Percentiles rank a stretch among this genome's conserved stretches.
Conservation (phyloP, 2,888 invertebrate genomes). For the Chirona hameri region DNA sequence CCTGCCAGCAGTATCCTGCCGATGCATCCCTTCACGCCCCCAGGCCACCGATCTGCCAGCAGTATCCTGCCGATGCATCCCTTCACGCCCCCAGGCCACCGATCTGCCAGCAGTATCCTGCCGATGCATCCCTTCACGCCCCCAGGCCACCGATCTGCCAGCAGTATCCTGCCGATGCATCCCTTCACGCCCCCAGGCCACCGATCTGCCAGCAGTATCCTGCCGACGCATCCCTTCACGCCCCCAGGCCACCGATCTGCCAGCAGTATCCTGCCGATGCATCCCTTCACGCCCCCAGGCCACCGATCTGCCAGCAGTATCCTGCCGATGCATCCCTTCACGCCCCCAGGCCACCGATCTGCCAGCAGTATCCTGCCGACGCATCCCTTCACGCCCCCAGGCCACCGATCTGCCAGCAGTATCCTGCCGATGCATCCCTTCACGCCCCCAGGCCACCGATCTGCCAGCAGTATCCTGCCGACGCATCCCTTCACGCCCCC, state of each 20-base stretch:
- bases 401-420: slow-evolving; percentile 73
- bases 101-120: slow-evolving; percentile 85
- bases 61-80: slow-evolving; percentile 90
- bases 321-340: slow-evolving; percentile 82
- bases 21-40: slow-evolving; percentile 57
- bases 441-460: slow-evolving; percentile 52
- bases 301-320: slow-evolving; percentile 81
- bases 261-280: slow-evolving; percentile 86
- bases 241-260: slow-evolving; percentile 62
- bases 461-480: slow-evolving; percentile 86
- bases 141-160: slow-evolving; percentile 65
- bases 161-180: slow-evolving; percentile 86
- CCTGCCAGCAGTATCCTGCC: slow-evolving; percentile 90
- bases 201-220: slow-evolving; percentile 86
- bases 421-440: slow-evolving; percentile 93
- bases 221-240: too few species aligned
- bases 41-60: slow-evolving; percentile 67
- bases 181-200: too few species aligned
- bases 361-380: slow-evolving; percentile 88
- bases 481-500: too few species aligned
- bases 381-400: too few species aligned
- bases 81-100: slow-evolving; percentile 42
- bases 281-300: too few species aligned
- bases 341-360: slow-evolving; percentile 55
- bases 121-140: slow-evolving; percentile 70